These are phyloP conservation scores for Anthrax anthrax DNA, from an alignment of 2,888 invertebrate genomes.

Conservation along the genomic window DNA sequence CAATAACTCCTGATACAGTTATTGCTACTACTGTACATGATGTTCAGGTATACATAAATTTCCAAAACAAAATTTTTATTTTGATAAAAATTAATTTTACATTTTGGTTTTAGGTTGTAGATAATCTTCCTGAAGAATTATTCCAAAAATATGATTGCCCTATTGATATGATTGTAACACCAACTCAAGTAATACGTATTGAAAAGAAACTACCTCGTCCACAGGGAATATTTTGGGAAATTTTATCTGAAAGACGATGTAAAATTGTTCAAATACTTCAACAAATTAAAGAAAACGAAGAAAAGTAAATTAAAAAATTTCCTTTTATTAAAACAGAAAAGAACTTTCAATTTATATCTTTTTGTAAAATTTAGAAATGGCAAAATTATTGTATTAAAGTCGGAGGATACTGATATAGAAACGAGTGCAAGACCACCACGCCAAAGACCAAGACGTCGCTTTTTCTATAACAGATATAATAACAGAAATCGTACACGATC, in stretches of 20 bases:
- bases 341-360: background rate
- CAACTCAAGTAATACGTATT: conserved; percentile 57
- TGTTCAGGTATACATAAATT: conserved; percentile 44
- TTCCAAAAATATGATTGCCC: conserved; percentile 71
- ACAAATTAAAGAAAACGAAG: conserved; percentile 49
- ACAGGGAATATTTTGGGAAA: conserved; percentile 62
- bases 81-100: background rate
- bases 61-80: background rate
- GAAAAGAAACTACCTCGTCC: conserved; percentile 47
- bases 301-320: conserved; percentile 40
- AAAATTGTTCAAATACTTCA: conserved; percentile 59
- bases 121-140: conserved; percentile 55
- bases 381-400: conserved; percentile 47
- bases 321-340: background rate
- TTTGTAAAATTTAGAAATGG: conserved; percentile 37
- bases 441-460: conserved; percentile 34
- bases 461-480: conserved; percentile 12
- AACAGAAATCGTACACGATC: conserved; percentile 21
- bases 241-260: conserved; percentile 56
- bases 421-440: conserved; percentile 36
- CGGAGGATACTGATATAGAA: conserved; percentile 55
- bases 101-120: conserved; percentile 42
- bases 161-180: conserved; percentile 75
- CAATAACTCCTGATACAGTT: conserved; percentile 55
- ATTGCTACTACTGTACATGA: conserved; percentile 76